Base-by-base conservation (phyloP, 2,888 invertebrate genomes). In the Listrodromus nycthemerus region DNA sequence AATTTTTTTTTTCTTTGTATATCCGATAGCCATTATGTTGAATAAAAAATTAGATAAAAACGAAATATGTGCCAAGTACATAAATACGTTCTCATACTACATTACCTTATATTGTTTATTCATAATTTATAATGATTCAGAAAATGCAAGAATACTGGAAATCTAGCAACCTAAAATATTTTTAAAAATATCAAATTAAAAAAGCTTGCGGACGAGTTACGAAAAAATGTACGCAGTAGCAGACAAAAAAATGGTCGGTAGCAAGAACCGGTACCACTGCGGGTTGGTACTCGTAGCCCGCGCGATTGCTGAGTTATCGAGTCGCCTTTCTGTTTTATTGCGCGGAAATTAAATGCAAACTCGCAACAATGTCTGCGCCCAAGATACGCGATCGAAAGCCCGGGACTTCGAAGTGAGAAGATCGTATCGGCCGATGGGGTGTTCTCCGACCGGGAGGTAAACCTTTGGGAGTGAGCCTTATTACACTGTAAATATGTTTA, bases 361-460 rank as follows among this genome's bases (percentile, higher is more conserved):
- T 55, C 8, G 52, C 52, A 55, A 55, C 52, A 55, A 55, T 55
- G 52, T 55, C 52, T 7, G 52, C 52, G 10, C 21, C 21, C 52
- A 24, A 3, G 52, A 55, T 24, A 55, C 21, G 24, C 52, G 52
- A 21, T 19, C 24, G 52, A 55, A 8, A 55, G 21, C 52, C 24
- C 21, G 21, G 21, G 52, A 24, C 52, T 13, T 13, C 21, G 10
- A 55, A 55, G 24, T 55, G 24, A 13, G 24, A 55, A 24, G 24
- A 55, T 19, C 52, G 21, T 21, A 55, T 55, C 52, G 21, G 24
- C 24, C 52, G 52, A 21, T 24, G 21, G 21, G 52, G 24, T 55
- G 13, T 55, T 41, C 41, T 13, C 52, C 3, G 10, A 7, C 52
- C 21, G 52, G 52, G 21, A 2, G 10, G 52, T 55, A 55, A 21